A percentile compares a stretch with the other conserved stretches of the same genome.
These are phyloP conservation scores for Nomada goodeniana DNA, from an alignment of 2,888 invertebrate genomes.

Conservation along the genomic window DNA sequence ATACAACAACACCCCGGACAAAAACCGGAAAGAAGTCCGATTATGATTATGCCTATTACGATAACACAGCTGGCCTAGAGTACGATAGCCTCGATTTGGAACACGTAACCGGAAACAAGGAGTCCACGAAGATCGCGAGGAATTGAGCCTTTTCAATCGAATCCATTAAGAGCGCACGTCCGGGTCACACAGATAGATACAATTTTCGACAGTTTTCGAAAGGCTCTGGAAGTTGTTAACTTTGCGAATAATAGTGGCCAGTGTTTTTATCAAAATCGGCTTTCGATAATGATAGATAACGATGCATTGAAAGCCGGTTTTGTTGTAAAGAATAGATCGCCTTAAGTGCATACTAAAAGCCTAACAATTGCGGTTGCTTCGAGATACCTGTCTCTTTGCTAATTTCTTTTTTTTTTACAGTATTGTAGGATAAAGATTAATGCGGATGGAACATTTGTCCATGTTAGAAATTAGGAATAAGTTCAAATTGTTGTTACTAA, in stretches of 20 bases:
- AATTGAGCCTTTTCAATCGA: constrained; percentile 48
- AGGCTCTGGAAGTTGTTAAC: constrained; percentile 17
- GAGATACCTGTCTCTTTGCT: constrained; percentile 9
- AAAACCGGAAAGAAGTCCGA: constrained; percentile 86
- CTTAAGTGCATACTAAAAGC: constrained; percentile 33
- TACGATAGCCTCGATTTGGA: constrained; percentile 84
- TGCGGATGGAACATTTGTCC: not conserved
- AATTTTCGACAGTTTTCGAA: constrained; percentile 2
- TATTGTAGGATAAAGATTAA: constrained; percentile 50
- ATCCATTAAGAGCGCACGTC: constrained; percentile 9
- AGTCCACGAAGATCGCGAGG: constrained; percentile 79
- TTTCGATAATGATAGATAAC: constrained; percentile 37
- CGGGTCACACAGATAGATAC: constrained; percentile 1
- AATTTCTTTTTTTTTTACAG: constrained; percentile 37
- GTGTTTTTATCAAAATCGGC: constrained; percentile 66
- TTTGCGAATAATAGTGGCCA: constrained; percentile 64
- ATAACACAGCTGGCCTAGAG: constrained; percentile 86
- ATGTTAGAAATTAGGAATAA: constrained; percentile 18
- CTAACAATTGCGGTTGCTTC: constrained; percentile 9
- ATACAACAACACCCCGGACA: constrained; percentile 79
- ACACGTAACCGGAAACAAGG: constrained; percentile 80
- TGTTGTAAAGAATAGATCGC: constrained; percentile 57
- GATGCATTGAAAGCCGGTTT: constrained; percentile 65
- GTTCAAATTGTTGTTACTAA: constrained; percentile 1
- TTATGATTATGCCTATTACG: constrained; percentile 95